Evolutionary conservation across 2,888 invertebrate species (phyloP).

Genomic region (Dione juno): DNA sequence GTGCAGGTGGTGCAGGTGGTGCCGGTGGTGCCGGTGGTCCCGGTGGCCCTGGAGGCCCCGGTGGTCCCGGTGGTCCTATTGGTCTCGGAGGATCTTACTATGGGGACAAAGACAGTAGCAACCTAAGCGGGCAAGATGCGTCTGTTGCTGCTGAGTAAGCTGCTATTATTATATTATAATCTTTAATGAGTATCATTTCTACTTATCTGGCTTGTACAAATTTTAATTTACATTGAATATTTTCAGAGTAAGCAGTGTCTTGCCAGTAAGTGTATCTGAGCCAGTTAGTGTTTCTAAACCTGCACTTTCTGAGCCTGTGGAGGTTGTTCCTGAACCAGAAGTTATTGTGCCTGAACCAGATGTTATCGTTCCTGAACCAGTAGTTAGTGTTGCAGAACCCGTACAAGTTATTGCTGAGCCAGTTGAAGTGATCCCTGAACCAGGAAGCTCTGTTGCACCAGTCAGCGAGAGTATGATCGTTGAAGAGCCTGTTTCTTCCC

Average conservation of each 20-base stretch:
- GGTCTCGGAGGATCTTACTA: conserved; percentile 36
- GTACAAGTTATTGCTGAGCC: background rate
- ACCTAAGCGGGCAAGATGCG: conserved; percentile 9
- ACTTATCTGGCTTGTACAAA: background rate
- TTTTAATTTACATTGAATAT: background rate
- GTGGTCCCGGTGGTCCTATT: background rate
- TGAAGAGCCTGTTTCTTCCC: background rate
- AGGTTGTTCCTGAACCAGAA: background rate
- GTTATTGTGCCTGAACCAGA: background rate
- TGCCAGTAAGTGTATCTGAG: conserved; percentile 1
- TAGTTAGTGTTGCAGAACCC: background rate
- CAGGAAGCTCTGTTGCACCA: conserved; percentile 1
- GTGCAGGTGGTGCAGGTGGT: conserved; percentile 45
- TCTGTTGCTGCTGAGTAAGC: conserved; percentile 20
- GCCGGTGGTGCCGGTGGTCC: conserved; percentile 53
- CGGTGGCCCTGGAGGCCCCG: conserved; percentile 32
- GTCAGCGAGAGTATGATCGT: background rate
- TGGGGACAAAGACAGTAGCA: conserved; percentile 38
- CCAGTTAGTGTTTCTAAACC: background rate
- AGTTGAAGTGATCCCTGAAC: background rate
- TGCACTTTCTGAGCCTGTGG: background rate
- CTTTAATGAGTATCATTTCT: background rate
- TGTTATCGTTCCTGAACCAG: background rate
- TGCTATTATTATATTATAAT: background rate
- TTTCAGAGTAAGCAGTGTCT: conserved; percentile 10